Evolutionary conservation across 2,888 invertebrate species (phyloP).

Genomic region (Netelia melanura): DNA sequence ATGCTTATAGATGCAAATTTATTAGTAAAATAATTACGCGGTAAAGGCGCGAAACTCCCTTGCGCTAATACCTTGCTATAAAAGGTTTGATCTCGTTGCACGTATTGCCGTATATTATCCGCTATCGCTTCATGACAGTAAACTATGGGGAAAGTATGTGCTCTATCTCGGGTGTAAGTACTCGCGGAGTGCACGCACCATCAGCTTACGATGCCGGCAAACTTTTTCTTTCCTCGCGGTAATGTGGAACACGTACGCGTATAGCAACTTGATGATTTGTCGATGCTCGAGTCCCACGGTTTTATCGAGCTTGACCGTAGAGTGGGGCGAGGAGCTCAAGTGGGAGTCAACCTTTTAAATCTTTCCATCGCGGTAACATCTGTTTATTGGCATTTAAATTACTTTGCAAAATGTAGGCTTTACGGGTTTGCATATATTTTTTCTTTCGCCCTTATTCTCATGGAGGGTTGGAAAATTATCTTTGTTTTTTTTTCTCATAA

Average conservation of each 20-base stretch:
- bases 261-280: constrained; percentile 29
- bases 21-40: constrained; percentile 59
- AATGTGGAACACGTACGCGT: neutral
- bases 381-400: too few relatives aligned
- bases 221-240: constrained; percentile 1
- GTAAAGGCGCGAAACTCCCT: constrained; percentile 27
- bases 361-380: neutral
- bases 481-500: neutral
- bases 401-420: too few relatives aligned
- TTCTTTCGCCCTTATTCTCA: neutral
- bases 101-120: constrained; percentile 33
- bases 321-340: neutral
- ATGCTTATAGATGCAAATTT: constrained; percentile 47
- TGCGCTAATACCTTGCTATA: constrained; percentile 32
- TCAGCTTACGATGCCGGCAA: constrained; percentile 32
- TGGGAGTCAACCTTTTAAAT: constrained; percentile 16
- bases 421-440: neutral
- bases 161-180: constrained; percentile 15
- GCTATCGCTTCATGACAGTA: constrained; percentile 14
- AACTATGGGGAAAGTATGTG: neutral
- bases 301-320: neutral
- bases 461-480: neutral
- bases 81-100: constrained; percentile 38
- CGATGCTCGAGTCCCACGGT: constrained; percentile 15
- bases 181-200: neutral